Conservation (phyloP, 1,140 invertebrate genomes). For the Aricia agestis region DNA sequence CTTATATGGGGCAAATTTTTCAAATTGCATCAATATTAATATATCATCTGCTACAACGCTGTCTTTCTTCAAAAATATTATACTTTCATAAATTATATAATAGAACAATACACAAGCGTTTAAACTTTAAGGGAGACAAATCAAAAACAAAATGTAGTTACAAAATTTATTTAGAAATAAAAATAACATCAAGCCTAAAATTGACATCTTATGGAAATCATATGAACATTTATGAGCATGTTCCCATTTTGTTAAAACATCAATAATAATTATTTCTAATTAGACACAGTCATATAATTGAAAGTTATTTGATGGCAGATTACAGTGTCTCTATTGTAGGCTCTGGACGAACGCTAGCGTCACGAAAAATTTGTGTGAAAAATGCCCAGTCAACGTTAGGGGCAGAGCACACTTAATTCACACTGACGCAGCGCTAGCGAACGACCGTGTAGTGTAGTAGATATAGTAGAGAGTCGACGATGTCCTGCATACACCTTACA, state of each 20-base stretch:
- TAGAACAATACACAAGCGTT: background rate
- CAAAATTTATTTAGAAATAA: slow-evolving; percentile 72
- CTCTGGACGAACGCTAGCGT: background rate
- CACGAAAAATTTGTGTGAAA: background rate
- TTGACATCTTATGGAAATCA: slow-evolving; percentile 67
- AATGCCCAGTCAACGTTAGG: background rate
- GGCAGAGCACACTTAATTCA: no score
- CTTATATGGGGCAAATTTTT: no score
- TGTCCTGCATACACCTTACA: slow-evolving; percentile 9
- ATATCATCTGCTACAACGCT: no score
- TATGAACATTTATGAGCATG: slow-evolving; percentile 68
- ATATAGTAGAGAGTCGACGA: slow-evolving; percentile 6
- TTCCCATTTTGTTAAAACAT: slow-evolving; percentile 59
- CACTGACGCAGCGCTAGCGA: background rate
- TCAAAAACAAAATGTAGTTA: slow-evolving; percentile 42
- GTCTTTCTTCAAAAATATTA: no score
- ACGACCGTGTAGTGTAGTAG: slow-evolving; percentile 14
- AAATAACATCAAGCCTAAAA: slow-evolving; percentile 74
- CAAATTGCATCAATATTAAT: no score
- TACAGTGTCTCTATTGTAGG: background rate
- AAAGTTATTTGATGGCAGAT: background rate
- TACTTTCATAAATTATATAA: no score
- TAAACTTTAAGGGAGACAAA: slow-evolving; percentile 13
- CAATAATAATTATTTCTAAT: slow-evolving; percentile 38
- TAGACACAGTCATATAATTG: slow-evolving; percentile 20